Evolutionary conservation across 2,113 vertebrate species (phyloP).

Genomic region (Siniperca chuatsi): DNA sequence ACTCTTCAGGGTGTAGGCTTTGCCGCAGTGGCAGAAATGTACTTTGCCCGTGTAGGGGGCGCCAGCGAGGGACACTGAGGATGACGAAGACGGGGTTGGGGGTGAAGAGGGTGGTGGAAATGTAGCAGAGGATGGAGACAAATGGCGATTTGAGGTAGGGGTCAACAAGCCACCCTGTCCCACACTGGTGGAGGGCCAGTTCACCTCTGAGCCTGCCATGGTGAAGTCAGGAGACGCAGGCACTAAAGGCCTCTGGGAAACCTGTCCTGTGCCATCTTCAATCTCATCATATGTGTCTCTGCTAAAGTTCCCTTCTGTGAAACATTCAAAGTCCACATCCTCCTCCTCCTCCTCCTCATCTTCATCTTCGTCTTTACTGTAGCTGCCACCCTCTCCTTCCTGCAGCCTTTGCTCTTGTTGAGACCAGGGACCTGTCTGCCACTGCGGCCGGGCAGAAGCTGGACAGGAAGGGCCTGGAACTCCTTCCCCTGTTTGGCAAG

Average conservation of each 20-base stretch:
- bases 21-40: slow-evolving; percentile 88
- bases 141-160: slow-evolving; percentile 63
- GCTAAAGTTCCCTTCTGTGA: slow-evolving; percentile 64
- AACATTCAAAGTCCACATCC: slow-evolving; percentile 74
- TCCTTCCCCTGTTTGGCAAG: slow-evolving; percentile 22
- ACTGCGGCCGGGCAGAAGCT: slow-evolving; percentile 62
- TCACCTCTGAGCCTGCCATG: slow-evolving; percentile 64
- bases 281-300: slow-evolving; percentile 84
- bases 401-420: slow-evolving; percentile 65
- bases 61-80: slow-evolving; percentile 76
- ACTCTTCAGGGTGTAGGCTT: slow-evolving; percentile 87
- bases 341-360: slow-evolving; percentile 67
- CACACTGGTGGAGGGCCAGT: slow-evolving; percentile 67
- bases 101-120: slow-evolving; percentile 71
- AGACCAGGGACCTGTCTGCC: slow-evolving; percentile 75
- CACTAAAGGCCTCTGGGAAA: slow-evolving; percentile 83
- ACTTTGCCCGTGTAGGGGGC: slow-evolving; percentile 82
- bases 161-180: slow-evolving; percentile 47
- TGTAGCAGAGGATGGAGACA: slow-evolving; percentile 63
- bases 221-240: slow-evolving; percentile 79
- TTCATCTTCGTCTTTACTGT: slow-evolving; percentile 61
- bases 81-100: slow-evolving; percentile 80
- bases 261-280: slow-evolving; percentile 82
- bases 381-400: slow-evolving; percentile 44
- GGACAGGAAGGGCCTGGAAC: slow-evolving; percentile 49